Conservation (phyloP, 2,888 invertebrate species). For the Dolichomitus sp. region DNA sequence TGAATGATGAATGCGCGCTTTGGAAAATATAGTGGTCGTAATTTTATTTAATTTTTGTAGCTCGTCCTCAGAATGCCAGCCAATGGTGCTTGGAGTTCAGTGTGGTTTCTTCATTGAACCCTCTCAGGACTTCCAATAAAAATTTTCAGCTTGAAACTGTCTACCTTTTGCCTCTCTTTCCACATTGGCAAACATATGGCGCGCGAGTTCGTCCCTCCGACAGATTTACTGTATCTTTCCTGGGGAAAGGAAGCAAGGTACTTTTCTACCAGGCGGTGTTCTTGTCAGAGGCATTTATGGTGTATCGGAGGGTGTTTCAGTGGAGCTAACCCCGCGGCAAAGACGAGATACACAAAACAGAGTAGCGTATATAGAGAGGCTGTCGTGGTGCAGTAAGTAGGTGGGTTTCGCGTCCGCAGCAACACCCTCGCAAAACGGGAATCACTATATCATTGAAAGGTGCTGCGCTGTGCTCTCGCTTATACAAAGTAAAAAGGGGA, state of each 20-base stretch:
- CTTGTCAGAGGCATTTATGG: constrained; percentile 49
- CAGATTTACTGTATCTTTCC: constrained; percentile 43
- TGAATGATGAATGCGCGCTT: not conserved
- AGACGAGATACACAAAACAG: constrained; percentile 30
- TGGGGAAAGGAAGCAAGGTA: constrained; percentile 55
- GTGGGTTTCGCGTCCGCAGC: constrained; percentile 47
- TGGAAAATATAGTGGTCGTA: constrained; percentile 9
- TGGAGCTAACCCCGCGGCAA: constrained; percentile 41
- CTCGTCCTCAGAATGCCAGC: not conserved
- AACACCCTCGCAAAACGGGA: constrained; percentile 54
- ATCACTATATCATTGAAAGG: constrained; percentile 62
- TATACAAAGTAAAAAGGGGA: constrained; percentile 14
- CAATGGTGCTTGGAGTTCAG: not conserved
- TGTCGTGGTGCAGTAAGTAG: constrained; percentile 8
- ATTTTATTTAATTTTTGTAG: constrained; percentile 6
- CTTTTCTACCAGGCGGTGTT: constrained; percentile 13
- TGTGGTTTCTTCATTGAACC: constrained; percentile 25
- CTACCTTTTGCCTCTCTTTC: constrained; percentile 54
- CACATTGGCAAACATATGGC: constrained; percentile 46
- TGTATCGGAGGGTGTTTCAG: constrained; percentile 41
- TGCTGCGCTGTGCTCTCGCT: constrained; percentile 37
- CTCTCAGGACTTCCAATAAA: constrained; percentile 25
- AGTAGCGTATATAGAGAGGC: constrained; percentile 13
- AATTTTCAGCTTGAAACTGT: constrained; percentile 40
- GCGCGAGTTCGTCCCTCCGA: constrained; percentile 19